Conservation (phyloP, 2,888 invertebrate species). For the Lymantria dispar region DNA sequence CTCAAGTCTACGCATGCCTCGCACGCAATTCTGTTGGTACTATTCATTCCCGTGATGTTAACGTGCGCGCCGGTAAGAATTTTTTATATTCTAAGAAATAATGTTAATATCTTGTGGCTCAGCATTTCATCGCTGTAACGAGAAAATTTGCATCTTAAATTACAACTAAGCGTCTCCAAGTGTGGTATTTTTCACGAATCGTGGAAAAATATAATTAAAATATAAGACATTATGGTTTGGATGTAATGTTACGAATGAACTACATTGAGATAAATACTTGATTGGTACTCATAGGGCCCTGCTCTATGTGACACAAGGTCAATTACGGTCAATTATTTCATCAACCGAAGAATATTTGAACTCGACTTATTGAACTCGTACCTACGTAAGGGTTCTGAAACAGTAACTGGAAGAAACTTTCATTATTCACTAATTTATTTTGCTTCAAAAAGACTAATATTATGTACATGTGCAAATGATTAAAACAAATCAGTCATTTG, state of each 20-base stretch:
- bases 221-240: too few species aligned
- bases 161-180: too few species aligned
- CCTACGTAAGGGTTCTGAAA: too few species aligned
- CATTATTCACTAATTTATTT: too few species aligned
- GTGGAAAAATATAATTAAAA: too few species aligned
- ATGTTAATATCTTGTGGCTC: conserved; percentile 21
- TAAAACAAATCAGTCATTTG: too few species aligned
- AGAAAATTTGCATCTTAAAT: too few species aligned
- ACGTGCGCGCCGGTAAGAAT: conserved; percentile 95
- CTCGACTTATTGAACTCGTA: background rate
- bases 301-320: conserved; percentile 54
- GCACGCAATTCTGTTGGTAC: conserved; percentile 95
- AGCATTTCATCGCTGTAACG: conserved; percentile 5
- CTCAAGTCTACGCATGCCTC: conserved; percentile 95
- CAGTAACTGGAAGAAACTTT: too few species aligned
- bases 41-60: conserved; percentile 95
- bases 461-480: too few species aligned
- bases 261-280: conserved; percentile 34
- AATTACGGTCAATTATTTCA: conserved; percentile 72
- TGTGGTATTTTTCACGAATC: too few species aligned
- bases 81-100: conserved; percentile 23
- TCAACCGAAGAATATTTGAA: conserved; percentile 14
- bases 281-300: conserved; percentile 53
- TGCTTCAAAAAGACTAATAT: too few species aligned
- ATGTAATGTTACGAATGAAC: too few species aligned